Evolutionary conservation across 2,113 vertebrate genomes (phyloP).

Genomic region (Rhinichthys klamathensis): DNA sequence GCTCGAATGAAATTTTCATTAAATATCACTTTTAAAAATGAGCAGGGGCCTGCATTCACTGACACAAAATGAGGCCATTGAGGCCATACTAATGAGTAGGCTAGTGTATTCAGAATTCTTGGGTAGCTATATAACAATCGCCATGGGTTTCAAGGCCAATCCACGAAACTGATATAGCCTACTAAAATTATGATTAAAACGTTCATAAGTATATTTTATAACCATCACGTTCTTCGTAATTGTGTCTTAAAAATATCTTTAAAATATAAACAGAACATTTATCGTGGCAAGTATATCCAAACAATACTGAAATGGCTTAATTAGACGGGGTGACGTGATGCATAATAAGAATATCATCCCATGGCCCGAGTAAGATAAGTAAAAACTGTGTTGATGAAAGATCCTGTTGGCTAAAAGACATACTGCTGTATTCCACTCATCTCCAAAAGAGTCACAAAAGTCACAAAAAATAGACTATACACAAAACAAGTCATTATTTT

Average conservation of each 20-base stretch:
- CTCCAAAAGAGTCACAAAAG: background rate
- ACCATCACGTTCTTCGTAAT: background rate
- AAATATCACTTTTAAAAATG: background rate
- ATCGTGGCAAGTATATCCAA: background rate
- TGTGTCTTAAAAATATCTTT: background rate
- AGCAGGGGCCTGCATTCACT: background rate
- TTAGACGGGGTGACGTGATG: background rate
- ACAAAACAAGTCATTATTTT: background rate
- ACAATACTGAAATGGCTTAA: background rate
- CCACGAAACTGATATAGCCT: background rate
- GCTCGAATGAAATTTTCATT: background rate
- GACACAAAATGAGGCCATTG: background rate
- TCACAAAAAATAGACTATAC: background rate
- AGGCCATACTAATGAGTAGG: background rate
- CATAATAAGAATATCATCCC: background rate
- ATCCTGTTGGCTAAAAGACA: background rate
- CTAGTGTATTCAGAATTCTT: background rate
- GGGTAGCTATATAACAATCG: background rate
- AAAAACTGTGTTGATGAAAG: background rate
- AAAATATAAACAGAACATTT: background rate
- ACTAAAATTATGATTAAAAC: background rate
- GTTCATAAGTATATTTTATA: background rate
- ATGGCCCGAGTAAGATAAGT: background rate
- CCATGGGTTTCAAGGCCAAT: background rate
- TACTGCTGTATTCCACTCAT: background rate